These are phyloP conservation scores for Siniperca knerii DNA, from an alignment of 2,113 vertebrate species.

Conservation along the genomic window DNA sequence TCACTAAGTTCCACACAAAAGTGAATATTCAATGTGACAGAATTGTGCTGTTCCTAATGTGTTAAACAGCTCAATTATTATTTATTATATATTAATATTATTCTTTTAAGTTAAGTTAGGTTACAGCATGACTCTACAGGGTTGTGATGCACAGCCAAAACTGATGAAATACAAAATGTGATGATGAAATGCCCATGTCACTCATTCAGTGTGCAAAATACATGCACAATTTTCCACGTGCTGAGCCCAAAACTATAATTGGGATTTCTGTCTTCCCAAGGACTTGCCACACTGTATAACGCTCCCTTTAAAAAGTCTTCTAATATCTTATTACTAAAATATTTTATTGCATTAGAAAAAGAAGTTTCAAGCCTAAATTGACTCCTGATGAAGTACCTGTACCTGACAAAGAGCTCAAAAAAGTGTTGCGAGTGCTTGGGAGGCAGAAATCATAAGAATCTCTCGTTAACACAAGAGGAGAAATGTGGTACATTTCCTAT, in stretches of 20 bases:
- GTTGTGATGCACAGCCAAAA: constrained; percentile 10
- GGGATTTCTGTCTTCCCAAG: too few species aligned
- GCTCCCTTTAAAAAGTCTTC: background rate
- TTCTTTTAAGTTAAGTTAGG: background rate
- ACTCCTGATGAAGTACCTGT: background rate
- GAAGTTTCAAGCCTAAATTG: background rate
- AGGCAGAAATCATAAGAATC: constrained; percentile 17
- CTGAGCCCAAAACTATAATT: background rate
- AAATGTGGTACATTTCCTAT: constrained; percentile 36
- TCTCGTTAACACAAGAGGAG: constrained; percentile 11
- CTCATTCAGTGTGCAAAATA: background rate
- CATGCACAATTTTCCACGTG: background rate
- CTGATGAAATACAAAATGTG: constrained; percentile 13
- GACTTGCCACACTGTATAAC: background rate
- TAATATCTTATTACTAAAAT: background rate
- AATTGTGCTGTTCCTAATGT: constrained; percentile 15
- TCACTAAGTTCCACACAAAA: constrained; percentile 1
- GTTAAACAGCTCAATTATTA: background rate
- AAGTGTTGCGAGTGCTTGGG: background rate
- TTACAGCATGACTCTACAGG: background rate
- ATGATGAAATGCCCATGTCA: background rate
- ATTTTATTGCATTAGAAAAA: background rate
- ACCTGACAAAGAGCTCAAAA: too few species aligned
- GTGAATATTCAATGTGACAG: background rate
- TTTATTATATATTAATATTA: background rate